Percentiles rank a stretch among this genome's conserved stretches.
phyloP scores from a whole-genome alignment of 2,888 invertebrate species.

The Catocala sponsa region DNA sequence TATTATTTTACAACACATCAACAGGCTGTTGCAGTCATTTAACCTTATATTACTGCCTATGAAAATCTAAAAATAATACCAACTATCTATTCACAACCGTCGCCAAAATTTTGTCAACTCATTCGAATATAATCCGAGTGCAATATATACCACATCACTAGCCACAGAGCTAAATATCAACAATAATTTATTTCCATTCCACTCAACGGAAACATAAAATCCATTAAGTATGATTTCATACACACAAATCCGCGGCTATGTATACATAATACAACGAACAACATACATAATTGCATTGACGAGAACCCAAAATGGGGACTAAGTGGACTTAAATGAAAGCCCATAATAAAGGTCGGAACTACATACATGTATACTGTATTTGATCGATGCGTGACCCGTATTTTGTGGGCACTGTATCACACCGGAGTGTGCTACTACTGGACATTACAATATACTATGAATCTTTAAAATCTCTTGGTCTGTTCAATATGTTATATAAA shows the following conservation, averaged over 20 bases:
- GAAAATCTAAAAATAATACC: too few species aligned
- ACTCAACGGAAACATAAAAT: not conserved
- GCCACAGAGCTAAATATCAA: too few species aligned
- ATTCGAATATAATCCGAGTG: too few species aligned
- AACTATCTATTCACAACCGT: too few species aligned
- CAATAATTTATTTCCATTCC: slow-evolving; percentile 5
- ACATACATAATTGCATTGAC: slow-evolving; percentile 49
- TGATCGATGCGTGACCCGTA: slow-evolving; percentile 66
- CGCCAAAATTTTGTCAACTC: too few species aligned
- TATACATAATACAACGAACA: slow-evolving; percentile 25
- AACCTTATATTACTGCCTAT: too few species aligned
- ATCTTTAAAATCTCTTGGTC: too few species aligned
- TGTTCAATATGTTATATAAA: too few species aligned
- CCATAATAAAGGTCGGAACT: slow-evolving; percentile 59
- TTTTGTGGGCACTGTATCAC: slow-evolving; percentile 44
- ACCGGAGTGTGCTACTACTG: slow-evolving; percentile 32
- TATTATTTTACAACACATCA: too few species aligned
- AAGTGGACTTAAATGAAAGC: slow-evolving; percentile 63
- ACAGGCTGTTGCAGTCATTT: too few species aligned
- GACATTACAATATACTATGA: too few species aligned
- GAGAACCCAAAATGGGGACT: slow-evolving; percentile 54
- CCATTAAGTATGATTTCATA: slow-evolving; percentile 4
- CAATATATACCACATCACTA: too few species aligned
- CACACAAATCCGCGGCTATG: slow-evolving; percentile 9
- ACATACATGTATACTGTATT: slow-evolving; percentile 49